Base-by-base conservation (phyloP, 2,113 vertebrate species). In the Laticauda laticaudata region DNA sequence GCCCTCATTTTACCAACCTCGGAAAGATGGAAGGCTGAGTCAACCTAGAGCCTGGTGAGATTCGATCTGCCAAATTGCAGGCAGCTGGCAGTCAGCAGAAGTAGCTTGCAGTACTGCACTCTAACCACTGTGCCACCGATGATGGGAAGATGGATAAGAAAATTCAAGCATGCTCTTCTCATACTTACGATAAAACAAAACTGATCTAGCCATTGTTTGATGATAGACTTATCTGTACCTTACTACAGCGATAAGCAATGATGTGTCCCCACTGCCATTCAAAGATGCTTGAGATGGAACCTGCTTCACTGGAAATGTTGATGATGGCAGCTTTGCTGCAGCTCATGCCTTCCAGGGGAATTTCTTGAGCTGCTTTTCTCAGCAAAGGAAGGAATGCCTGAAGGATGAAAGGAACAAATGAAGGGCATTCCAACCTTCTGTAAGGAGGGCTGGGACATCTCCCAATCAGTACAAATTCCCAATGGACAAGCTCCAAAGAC, bases 351-450 rank as follows among this genome's bases (percentile, higher is more conserved):
- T 81, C 43, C 61, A n/a, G 61, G 23, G 51, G 1, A 15, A 9
- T 92, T 75, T 56, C 87, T 5, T 75, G 87, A 45, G 91, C 10
- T 21, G 91, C 91, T 53, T 90, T 92, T 69, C 39, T 92, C 54
- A 92, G 23, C 92, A 89, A 90, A 29, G 92, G 92, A 29, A 90
- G 64, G 39, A 92, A 90, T 0, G 29, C 54, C 92, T 92, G 64
- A 20, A 90, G 55, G 51, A 24, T 18, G 29, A 26, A 45, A 90
- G 64, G 29, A 43, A 39, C 34, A 14, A 21, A 86, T 86, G 39
- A 48, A 86, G 23, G 43, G 10, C 43, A 24, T 1, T 21, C 39
- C 1, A 43, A 86, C 8, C 20, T 48, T 24, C 8, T 24, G 10
- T 0, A 23, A 10, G 10, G 43, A 86, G 85, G 20, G 4, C 3